Evolutionary conservation across 2,888 invertebrate species (phyloP).

Genomic region (Stratiomys singularior): DNA sequence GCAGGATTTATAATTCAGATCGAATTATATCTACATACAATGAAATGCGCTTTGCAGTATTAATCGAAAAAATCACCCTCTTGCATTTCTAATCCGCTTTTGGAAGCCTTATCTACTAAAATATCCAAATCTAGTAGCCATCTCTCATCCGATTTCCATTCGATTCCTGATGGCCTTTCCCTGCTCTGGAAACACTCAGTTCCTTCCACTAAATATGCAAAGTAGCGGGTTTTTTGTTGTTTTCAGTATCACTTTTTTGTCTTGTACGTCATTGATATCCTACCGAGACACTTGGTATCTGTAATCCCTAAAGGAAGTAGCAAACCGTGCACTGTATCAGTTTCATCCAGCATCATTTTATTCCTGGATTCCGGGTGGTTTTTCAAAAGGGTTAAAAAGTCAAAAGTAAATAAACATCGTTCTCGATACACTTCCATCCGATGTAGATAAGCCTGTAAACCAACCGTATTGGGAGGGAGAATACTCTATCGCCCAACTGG

Average conservation of each 20-base stretch:
- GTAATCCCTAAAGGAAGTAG: constrained; percentile 37
- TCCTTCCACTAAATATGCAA: constrained; percentile 27
- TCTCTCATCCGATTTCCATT: background rate
- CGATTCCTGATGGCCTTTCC: background rate
- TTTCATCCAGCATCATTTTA: constrained; percentile 6
- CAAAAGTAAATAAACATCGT: constrained; percentile 51
- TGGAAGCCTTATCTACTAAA: too few species aligned
- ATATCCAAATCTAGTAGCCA: too few species aligned
- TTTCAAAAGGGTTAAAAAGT: constrained; percentile 47
- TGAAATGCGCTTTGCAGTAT: too few species aligned
- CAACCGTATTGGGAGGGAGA: background rate
- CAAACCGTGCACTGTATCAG: constrained; percentile 15
- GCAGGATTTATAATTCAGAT: too few species aligned
- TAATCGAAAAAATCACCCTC: too few species aligned
- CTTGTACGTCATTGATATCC: background rate
- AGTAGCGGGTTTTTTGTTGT: constrained; percentile 7
- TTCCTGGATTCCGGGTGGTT: background rate
- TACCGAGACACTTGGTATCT: background rate
- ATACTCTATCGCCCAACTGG: background rate
- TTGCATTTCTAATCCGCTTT: too few species aligned
- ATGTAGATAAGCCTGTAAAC: constrained; percentile 44
- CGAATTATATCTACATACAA: too few species aligned
- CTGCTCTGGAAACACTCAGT: background rate
- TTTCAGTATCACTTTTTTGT: background rate
- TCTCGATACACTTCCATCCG: constrained; percentile 45